phyloP scores from a whole-genome alignment of 2,113 vertebrate species.

The Ictalurus furcatus region DNA sequence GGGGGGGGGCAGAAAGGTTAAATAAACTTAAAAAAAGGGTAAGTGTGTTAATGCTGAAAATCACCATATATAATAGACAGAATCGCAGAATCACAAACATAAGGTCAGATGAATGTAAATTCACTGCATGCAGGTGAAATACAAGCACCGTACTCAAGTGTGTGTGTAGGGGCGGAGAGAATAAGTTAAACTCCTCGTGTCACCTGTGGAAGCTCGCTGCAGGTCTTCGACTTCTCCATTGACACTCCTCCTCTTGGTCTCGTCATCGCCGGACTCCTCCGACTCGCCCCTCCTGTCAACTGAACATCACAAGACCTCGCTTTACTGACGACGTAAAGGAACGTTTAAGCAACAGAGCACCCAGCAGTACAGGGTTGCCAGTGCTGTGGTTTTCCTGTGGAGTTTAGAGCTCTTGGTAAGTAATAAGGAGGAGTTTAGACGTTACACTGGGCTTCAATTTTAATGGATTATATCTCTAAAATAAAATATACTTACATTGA shows the following conservation, averaged over 20 bases:
- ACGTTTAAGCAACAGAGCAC: neutral
- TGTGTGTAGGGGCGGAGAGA: no score
- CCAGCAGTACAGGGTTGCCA: neutral
- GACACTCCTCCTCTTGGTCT: conserved; percentile 78
- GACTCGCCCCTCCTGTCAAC: conserved; percentile 92
- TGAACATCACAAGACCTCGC: conserved; percentile 53
- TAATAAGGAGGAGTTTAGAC: neutral
- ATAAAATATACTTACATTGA: neutral
- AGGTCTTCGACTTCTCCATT: conserved; percentile 79
- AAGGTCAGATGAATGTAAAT: no score
- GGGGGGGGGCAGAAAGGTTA: neutral
- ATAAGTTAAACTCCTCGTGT: neutral
- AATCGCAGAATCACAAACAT: no score
- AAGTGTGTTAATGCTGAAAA: neutral
- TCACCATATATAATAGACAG: neutral
- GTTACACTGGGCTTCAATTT: neutral
- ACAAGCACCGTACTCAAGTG: no score
- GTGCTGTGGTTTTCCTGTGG: neutral
- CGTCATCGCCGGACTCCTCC: conserved; percentile 94
- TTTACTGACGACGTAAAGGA: neutral
- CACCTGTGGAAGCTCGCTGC: conserved; percentile 68
- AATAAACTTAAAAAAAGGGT: neutral
- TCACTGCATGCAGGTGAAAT: no score
- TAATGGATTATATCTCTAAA: neutral
- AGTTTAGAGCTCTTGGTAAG: neutral